Base-by-base conservation (phyloP, 2,888 invertebrate species). In the Nemurella pictetii region DNA sequence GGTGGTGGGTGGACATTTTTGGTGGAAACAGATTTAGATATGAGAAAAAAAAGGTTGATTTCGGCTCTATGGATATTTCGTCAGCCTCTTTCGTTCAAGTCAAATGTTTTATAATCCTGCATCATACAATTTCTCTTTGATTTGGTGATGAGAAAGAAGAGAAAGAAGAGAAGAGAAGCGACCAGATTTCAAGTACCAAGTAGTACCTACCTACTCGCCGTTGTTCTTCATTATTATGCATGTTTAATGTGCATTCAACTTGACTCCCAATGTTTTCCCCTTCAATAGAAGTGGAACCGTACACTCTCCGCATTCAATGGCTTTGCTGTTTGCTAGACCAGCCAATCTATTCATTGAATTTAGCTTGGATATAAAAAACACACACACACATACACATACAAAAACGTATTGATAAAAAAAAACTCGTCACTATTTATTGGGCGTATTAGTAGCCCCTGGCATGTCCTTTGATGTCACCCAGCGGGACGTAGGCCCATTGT, bases 371-470 rank as follows among this genome's bases (percentile, higher is more conserved):
- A 20, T 20, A 55, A 55, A 55, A 55, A 55, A 55, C 9, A 55
- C 55, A 55, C 55, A 55, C 55, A 55, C 55, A 32, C 32, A 32
- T 32, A 32, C 32, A 55, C 20, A 55, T 20, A 55, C 55, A 55
- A 55, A n/a, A 55, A 55, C 55, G 9, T 55, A 55, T 55, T 55
- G 55, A 55, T 15, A 55, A 55, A 55, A 55, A n/a, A 55, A 55
- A 55, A 55, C 55, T 55, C 55, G 55, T 55, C 55, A 55, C 55
- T 20, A 55, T 26, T 82, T 82, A 82, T 82, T 82, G 82, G 82
- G 82, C 82, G 82, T 81, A 82, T 82, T 36, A 82, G 82, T 55
- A 82, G 82, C 82, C 72, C 72, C 82, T 72, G 82, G 82, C 82
- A 82, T 55, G 55, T 55, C 55, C 82, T 72, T 82, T 82, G 72